These are phyloP conservation scores for Trichonephila clavata DNA, from an alignment of 1,140 invertebrate genomes.

Conservation along the genomic window DNA sequence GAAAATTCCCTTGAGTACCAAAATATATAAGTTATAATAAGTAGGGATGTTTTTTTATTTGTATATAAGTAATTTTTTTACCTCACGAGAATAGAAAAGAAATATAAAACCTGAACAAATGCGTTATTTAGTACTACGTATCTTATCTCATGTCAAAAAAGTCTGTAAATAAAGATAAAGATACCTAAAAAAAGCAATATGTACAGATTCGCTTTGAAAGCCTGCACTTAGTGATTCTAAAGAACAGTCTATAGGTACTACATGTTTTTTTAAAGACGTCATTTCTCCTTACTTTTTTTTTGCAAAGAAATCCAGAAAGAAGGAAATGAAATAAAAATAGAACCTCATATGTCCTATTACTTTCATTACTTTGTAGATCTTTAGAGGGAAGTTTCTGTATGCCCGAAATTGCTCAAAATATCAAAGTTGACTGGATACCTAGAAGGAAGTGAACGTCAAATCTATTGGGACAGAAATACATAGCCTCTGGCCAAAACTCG, in stretches of 20 bases:
- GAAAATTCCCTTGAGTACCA: too few relatives aligned
- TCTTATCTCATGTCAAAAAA: too few relatives aligned
- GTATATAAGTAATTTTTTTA: too few relatives aligned
- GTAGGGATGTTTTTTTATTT: too few relatives aligned
- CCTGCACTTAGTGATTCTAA: not conserved
- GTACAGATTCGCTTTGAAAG: not conserved
- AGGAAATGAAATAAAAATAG: slow-evolving; percentile 11
- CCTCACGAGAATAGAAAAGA: too few relatives aligned
- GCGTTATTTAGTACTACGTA: too few relatives aligned
- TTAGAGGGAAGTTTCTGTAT: not conserved
- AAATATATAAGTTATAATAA: too few relatives aligned
- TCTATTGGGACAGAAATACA: slow-evolving; percentile 37
- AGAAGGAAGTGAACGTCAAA: not conserved
- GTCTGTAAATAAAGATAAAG: not conserved
- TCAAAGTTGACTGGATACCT: slow-evolving; percentile 10
- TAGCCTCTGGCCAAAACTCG: not conserved
- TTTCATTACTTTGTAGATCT: slow-evolving; percentile 7
- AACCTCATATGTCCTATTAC: not conserved
- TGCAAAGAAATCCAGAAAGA: not conserved
- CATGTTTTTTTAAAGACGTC: not conserved
- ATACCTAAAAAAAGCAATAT: not conserved
- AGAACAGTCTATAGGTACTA: not conserved
- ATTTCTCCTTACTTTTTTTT: not conserved
- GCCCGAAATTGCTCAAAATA: not conserved
- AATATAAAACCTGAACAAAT: too few relatives aligned